phyloP scores from a whole-genome alignment of 2,113 vertebrate species.

The Saccopteryx bilineata region DNA sequence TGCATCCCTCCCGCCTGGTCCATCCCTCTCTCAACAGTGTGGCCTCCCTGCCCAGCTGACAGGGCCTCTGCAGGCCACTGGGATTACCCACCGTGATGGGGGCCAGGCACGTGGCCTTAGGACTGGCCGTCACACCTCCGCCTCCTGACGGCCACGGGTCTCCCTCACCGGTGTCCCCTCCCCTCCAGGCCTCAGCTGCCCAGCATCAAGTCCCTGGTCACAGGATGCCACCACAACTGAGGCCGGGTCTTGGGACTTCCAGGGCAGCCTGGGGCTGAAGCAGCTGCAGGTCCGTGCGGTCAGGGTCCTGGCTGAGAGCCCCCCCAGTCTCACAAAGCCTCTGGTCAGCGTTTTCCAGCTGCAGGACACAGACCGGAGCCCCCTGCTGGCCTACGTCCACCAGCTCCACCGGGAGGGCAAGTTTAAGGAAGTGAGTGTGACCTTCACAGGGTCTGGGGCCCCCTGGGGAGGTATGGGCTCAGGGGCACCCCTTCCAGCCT shows the following conservation, averaged over 20 bases:
- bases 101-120: background rate
- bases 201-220: background rate
- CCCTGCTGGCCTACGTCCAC: conserved; percentile 75
- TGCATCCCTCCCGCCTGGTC: rapidly evolving
- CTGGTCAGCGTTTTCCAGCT: conserved; percentile 86
- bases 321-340: conserved; percentile 76
- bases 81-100: rapidly evolving
- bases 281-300: conserved; percentile 79
- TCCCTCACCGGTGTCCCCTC: background rate
- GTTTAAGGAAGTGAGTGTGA: conserved; percentile 78
- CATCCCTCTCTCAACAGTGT: rapidly evolving
- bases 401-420: conserved; percentile 77
- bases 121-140: background rate
- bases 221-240: rapidly evolving
- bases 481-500: background rate
- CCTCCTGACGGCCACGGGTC: background rate
- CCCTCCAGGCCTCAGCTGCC: background rate
- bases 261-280: conserved; percentile 73
- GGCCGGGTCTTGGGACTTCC: background rate
- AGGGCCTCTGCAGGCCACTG: background rate
- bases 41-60: rapidly evolving
- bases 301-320: conserved; percentile 70
- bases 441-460: background rate
- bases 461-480: background rate
- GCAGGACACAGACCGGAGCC: conserved; percentile 75